phyloP scores from a whole-genome alignment of 2,797 vertebrate species.

The Acipenser ruthenus region DNA sequence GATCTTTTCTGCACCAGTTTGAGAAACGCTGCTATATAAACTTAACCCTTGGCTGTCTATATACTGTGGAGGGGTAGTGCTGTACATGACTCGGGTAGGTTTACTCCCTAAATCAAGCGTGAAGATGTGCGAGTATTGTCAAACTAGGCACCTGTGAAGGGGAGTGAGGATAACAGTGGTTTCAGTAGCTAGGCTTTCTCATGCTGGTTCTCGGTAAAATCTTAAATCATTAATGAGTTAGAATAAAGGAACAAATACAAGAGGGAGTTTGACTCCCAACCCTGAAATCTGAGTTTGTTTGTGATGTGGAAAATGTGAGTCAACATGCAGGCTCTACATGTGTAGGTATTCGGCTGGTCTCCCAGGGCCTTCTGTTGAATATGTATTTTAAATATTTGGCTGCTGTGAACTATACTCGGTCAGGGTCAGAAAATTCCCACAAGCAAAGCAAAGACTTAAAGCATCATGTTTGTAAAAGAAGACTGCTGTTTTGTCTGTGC shows the following conservation, averaged over 20 bases:
- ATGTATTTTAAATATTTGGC: slow-evolving; percentile 1
- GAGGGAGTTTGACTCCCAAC: not conserved
- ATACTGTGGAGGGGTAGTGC: too few species aligned
- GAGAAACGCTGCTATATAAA: too few species aligned
- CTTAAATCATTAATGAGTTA: slow-evolving; percentile 1
- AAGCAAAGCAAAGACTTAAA: not conserved
- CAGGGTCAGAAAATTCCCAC: slow-evolving; percentile 8
- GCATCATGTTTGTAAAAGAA: not conserved
- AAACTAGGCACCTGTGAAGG: too few species aligned
- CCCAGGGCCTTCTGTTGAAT: not conserved
- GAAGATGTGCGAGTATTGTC: too few species aligned
- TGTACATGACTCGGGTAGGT: too few species aligned
- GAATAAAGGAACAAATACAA: not conserved
- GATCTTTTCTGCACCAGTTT: too few species aligned
- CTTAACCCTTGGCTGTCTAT: too few species aligned
- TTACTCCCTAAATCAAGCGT: too few species aligned
- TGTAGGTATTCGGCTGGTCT: not conserved
- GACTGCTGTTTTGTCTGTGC: slow-evolving; percentile 3
- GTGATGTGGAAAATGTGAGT: slow-evolving; percentile 14
- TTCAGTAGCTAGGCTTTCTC: too few species aligned
- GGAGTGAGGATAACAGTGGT: too few species aligned
- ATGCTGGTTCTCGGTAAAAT: not conserved
- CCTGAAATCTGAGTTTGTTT: not conserved
- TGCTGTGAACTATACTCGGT: not conserved
- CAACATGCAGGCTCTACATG: not conserved